Evolutionary conservation across 92 coral and sea anemone genomes (phyloP).

Genomic region (Pocillopora meandrina): DNA sequence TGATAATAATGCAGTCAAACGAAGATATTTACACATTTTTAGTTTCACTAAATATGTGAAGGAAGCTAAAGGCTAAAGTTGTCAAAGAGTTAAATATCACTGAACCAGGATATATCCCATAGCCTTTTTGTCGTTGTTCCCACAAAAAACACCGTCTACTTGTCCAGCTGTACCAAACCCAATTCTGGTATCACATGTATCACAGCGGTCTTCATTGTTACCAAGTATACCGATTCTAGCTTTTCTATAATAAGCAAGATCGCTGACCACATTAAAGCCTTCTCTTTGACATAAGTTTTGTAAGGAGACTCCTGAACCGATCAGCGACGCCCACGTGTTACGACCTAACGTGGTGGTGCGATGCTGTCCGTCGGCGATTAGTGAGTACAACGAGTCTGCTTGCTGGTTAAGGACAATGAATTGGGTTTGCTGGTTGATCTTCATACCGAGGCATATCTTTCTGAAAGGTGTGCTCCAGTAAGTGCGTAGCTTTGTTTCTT

Average conservation of each 20-base stretch:
- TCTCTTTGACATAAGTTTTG: not conserved
- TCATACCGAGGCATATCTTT: conserved; percentile 4
- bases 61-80: no score
- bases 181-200: not conserved
- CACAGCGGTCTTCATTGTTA: not conserved
- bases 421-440: not conserved
- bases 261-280: not conserved
- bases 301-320: not conserved
- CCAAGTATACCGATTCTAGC: conserved; percentile 3
- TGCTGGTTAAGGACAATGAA: conserved; percentile 4
- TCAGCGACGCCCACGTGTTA: not conserved
- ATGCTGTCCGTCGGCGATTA: not conserved
- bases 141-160: not conserved
- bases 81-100: not conserved
- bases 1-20: no score
- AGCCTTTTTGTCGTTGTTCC: not conserved
- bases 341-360: not conserved
- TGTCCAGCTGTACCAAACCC: not conserved
- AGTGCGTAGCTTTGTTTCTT: conserved; percentile 1
- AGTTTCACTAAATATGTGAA: no score
- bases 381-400: not conserved
- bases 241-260: not conserved
- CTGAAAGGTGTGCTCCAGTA: conserved; percentile 6
- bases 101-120: not conserved
- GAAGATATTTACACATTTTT: no score